A percentile compares a stretch with the other conserved stretches of the same genome.
Evolutionary conservation across 2,113 vertebrate genomes (phyloP).

Genomic region (Dicerorhinus sumatrensis): DNA sequence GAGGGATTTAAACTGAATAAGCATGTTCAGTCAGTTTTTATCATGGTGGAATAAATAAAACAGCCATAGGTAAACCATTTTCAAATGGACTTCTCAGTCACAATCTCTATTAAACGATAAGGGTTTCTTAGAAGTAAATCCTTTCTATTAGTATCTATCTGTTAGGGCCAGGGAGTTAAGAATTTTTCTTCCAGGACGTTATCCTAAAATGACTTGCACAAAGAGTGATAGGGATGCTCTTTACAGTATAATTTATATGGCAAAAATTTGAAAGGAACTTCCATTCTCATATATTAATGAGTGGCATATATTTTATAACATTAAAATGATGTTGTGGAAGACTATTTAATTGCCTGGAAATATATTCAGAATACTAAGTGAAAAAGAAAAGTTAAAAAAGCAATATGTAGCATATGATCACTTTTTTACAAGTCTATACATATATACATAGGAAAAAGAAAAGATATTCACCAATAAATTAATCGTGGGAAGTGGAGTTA

Average conservation of each 20-base stretch:
- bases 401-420: not conserved
- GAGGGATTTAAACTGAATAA: conserved; percentile 51
- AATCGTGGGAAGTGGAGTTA: not conserved
- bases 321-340: conserved; percentile 14
- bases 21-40: conserved; percentile 1
- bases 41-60: conserved; percentile 14
- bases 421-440: not conserved
- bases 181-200: conserved; percentile 29
- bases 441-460: not conserved
- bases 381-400: conserved; percentile 34
- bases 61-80: not conserved
- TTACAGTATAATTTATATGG: not conserved
- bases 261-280: conserved; percentile 9
- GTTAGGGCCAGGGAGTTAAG: not conserved
- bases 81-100: conserved; percentile 40
- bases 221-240: not conserved
- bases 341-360: conserved; percentile 36
- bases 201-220: conserved; percentile 49
- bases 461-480: not conserved
- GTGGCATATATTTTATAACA: conserved; percentile 23
- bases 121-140: conserved; percentile 17
- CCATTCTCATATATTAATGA: conserved; percentile 17
- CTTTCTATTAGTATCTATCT: not conserved
- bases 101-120: conserved; percentile 31
- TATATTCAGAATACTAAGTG: conserved; percentile 38